phyloP scores from a whole-genome alignment of 2,888 invertebrate genomes.

The Acleris holmiana region DNA sequence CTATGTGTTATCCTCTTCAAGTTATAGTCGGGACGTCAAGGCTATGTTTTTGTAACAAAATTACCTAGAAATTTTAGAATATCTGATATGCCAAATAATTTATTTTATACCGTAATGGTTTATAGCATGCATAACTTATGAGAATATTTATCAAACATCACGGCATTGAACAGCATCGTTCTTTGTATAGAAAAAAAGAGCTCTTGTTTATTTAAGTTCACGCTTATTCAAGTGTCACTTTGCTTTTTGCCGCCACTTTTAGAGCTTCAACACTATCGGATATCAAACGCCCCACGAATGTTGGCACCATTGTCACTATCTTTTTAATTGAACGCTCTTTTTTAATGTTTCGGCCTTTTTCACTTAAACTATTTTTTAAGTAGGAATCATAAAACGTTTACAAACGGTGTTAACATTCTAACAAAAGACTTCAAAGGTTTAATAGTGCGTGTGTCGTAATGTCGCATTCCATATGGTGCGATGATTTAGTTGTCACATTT shows the following conservation, averaged over 20 bases:
- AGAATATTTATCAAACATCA: conserved; percentile 40
- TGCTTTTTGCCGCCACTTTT: conserved; percentile 77
- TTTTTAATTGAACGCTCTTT: conserved; percentile 75
- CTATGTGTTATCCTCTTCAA: no score
- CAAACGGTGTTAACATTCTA: conserved; percentile 58
- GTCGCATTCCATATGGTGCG: conserved; percentile 74
- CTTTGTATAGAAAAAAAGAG: conserved; percentile 68
- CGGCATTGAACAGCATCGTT: conserved; percentile 41
- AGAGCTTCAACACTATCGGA: conserved; percentile 77
- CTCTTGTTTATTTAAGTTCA: conserved; percentile 78
- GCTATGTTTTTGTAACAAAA: no score
- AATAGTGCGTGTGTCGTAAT: conserved; percentile 55
- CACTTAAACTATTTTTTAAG: conserved; percentile 59
- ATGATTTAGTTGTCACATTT: conserved; percentile 68
- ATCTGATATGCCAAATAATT: not conserved
- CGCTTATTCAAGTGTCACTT: conserved; percentile 84
- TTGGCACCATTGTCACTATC: conserved; percentile 78
- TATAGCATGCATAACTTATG: conserved; percentile 6
- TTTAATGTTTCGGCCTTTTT: conserved; percentile 70
- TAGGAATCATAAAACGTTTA: conserved; percentile 69
- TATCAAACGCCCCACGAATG: conserved; percentile 76
- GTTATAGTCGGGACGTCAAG: no score
- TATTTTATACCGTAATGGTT: conserved; percentile 6
- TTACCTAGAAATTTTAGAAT: no score
- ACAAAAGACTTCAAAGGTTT: conserved; percentile 80